These are phyloP conservation scores for Clanis bilineata DNA, from an alignment of 2,888 invertebrate genomes.

Conservation along the genomic window DNA sequence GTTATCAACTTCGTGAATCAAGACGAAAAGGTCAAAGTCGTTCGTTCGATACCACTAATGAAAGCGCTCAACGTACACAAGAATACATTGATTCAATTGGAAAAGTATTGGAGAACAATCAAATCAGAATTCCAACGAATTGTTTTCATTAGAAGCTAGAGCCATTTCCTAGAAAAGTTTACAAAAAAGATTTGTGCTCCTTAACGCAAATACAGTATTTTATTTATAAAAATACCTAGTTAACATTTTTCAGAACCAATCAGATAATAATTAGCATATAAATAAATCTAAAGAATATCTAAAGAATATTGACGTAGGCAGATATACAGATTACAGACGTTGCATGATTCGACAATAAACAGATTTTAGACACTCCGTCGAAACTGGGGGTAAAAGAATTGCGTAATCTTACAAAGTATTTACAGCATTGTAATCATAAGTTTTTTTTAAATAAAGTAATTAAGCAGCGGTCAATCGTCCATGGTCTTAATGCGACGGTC, in stretches of 20 bases:
- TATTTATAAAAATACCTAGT: no score
- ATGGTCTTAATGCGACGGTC: not conserved
- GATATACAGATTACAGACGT: not conserved
- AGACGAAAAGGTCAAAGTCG: conserved; percentile 30
- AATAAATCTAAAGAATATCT: no score
- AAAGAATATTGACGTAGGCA: not conserved
- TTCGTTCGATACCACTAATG: conserved; percentile 20
- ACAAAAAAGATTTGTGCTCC: not conserved
- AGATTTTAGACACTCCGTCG: not conserved
- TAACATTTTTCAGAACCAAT: no score
- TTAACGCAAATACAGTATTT: not conserved
- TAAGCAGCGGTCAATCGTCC: not conserved
- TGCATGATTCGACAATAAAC: not conserved
- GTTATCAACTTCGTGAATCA: conserved; percentile 23
- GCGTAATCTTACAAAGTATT: not conserved
- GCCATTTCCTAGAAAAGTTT: not conserved
- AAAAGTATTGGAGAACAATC: not conserved
- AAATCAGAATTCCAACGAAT: conserved; percentile 5
- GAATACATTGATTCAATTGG: not conserved
- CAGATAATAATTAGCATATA: no score
- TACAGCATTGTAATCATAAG: not conserved
- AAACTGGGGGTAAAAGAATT: not conserved
- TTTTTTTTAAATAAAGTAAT: not conserved
- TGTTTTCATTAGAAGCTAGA: conserved; percentile 15
- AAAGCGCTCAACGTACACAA: conserved; percentile 18